phyloP scores from a whole-genome alignment of 2,113 vertebrate species.

The Tragelaphus imberbis region DNA sequence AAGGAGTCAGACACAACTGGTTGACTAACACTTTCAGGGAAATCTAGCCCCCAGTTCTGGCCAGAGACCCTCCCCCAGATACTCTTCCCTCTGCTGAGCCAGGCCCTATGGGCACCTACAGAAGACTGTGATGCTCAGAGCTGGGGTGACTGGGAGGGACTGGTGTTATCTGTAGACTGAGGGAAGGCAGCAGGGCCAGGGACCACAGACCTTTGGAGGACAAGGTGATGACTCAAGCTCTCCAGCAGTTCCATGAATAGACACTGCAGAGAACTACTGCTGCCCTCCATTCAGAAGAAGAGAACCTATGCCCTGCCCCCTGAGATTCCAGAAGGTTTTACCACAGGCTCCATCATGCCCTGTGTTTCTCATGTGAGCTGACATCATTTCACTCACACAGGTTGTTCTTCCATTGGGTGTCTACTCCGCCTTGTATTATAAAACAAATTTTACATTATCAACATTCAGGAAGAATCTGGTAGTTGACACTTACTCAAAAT shows the following conservation, averaged over 20 bases:
- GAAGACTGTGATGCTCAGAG: neutral
- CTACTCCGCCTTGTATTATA: neutral
- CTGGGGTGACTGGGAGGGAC: neutral
- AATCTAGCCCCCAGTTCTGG: too few species aligned
- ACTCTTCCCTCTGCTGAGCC: too few species aligned
- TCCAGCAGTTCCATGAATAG: neutral
- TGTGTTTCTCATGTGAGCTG: neutral
- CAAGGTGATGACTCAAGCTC: fast-evolving
- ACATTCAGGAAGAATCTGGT: neutral
- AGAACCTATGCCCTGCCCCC: fast-evolving
- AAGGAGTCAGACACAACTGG: too few species aligned
- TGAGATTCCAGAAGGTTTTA: neutral
- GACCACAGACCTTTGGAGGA: neutral
- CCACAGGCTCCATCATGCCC: too few species aligned
- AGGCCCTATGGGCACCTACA: fast-evolving
- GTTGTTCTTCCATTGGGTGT: neutral
- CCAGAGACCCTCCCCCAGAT: too few species aligned
- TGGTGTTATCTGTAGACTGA: fast-evolving
- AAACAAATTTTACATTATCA: neutral
- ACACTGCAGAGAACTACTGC: neutral
- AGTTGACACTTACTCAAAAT: neutral
- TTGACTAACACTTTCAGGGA: too few species aligned
- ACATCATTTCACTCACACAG: neutral
- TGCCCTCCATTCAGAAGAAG: neutral
- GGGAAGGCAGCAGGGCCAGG: neutral